Conservation (phyloP, 2,797 vertebrate genomes). For the Protosalanx chinensis region DNA sequence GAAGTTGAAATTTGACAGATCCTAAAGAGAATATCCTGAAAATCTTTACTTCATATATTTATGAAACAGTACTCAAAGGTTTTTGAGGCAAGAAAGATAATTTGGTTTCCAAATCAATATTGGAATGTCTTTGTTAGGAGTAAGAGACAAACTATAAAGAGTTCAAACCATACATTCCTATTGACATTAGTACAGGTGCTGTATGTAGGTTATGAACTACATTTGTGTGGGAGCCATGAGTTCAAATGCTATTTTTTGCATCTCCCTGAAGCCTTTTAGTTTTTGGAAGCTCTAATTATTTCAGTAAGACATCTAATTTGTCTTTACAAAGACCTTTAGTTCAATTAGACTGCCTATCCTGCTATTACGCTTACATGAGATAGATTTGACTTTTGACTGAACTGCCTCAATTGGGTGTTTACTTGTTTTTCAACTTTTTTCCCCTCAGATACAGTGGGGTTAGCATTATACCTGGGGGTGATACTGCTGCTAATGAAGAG, state of each 20-base stretch:
- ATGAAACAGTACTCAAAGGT: no score
- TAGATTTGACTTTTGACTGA: constrained; percentile 43
- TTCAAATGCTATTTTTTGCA: constrained; percentile 45
- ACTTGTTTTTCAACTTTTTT: constrained; percentile 17
- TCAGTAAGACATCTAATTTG: constrained; percentile 60
- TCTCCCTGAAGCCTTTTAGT: constrained; percentile 23
- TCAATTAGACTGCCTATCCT: constrained; percentile 42
- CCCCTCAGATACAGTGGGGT: not conserved
- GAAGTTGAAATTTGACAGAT: no score
- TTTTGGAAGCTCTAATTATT: constrained; percentile 43
- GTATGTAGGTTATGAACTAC: constrained; percentile 42
- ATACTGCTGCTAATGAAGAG: constrained; percentile 40
- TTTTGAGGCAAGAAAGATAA: not conserved
- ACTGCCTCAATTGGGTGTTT: constrained; percentile 32
- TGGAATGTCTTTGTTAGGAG: not conserved
- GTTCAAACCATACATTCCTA: constrained; percentile 51
- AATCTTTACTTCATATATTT: no score
- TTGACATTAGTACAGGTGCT: constrained; percentile 53
- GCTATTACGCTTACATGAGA: constrained; percentile 41
- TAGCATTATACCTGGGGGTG: constrained; percentile 48
- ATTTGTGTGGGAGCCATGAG: constrained; percentile 27
- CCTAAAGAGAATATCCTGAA: no score
- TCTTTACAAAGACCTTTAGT: constrained; percentile 48
- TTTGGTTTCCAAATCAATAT: not conserved
- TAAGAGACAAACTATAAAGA: not conserved